These are phyloP conservation scores for Chrosomus eos DNA, from an alignment of 2,797 vertebrate genomes.

Conservation along the genomic window DNA sequence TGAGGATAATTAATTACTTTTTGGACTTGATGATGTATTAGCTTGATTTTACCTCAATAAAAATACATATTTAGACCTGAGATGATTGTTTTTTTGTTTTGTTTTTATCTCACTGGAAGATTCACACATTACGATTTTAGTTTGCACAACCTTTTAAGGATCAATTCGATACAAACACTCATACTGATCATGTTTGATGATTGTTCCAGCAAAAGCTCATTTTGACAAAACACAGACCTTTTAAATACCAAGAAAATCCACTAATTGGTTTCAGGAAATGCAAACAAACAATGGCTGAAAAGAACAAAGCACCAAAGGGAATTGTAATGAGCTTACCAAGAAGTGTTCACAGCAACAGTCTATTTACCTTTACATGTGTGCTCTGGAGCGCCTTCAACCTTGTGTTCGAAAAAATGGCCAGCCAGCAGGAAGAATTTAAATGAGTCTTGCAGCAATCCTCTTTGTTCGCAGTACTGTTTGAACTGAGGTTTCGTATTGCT, in stretches of 20 bases:
- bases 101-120: background rate
- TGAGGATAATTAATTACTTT: background rate
- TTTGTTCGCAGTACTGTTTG: conserved; percentile 6
- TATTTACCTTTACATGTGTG: conserved; percentile 4
- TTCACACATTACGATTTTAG: background rate
- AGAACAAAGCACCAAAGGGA: conserved; percentile 2
- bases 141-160: background rate
- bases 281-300: conserved; percentile 14
- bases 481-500: conserved; percentile 6
- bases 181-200: background rate
- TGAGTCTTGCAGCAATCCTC: conserved; percentile 1
- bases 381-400: background rate
- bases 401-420: conserved; percentile 7
- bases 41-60: background rate
- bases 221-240: background rate
- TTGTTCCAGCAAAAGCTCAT: background rate
- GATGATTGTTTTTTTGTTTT: background rate
- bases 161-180: background rate
- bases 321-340: conserved; percentile 13
- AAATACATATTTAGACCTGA: background rate
- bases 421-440: conserved; percentile 7
- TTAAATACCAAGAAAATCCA: background rate
- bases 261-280: conserved; percentile 22
- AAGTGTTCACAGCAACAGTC: background rate
- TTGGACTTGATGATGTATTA: background rate